Percentiles rank a stretch among this genome's conserved stretches.
Conservation (phyloP, 1,140 invertebrate genomes). For the Papilio glaucus region DNA sequence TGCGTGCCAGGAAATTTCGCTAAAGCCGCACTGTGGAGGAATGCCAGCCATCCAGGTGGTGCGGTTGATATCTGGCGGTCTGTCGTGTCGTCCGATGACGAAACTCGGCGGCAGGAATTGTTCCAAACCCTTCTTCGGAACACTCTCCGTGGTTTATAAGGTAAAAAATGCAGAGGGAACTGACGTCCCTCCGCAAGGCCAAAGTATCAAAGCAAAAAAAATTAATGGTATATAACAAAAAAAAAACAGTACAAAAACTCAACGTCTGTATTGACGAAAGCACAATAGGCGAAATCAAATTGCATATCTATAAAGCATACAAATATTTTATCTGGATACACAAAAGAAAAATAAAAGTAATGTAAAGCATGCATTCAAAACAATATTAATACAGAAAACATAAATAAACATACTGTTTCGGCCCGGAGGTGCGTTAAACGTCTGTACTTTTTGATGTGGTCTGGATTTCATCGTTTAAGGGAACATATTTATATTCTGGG, state of each 20-base stretch:
- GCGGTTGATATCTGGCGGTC: too few species aligned
- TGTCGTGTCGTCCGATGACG: too few species aligned
- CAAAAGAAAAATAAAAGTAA: background rate
- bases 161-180: too few species aligned
- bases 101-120: too few species aligned
- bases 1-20: too few species aligned
- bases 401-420: slow-evolving; percentile 70
- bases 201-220: too few species aligned
- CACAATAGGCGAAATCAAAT: slow-evolving; percentile 20
- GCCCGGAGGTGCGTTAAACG: slow-evolving; percentile 62
- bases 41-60: too few species aligned
- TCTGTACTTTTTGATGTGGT: slow-evolving; percentile 77
- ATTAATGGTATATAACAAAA: background rate
- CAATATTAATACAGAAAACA: slow-evolving; percentile 43
- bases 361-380: slow-evolving; percentile 41
- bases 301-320: slow-evolving; percentile 17
- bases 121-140: too few species aligned
- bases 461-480: slow-evolving; percentile 64
- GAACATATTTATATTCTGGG: slow-evolving; percentile 72
- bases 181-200: too few species aligned
- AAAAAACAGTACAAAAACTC: background rate
- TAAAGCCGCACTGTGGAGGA: too few species aligned
- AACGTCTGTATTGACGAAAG: background rate
- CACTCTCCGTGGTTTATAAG: too few species aligned
- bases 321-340: background rate